These are phyloP conservation scores for Centrocercus urophasianus DNA, from an alignment of 2,113 vertebrate species.

Conservation along the genomic window DNA sequence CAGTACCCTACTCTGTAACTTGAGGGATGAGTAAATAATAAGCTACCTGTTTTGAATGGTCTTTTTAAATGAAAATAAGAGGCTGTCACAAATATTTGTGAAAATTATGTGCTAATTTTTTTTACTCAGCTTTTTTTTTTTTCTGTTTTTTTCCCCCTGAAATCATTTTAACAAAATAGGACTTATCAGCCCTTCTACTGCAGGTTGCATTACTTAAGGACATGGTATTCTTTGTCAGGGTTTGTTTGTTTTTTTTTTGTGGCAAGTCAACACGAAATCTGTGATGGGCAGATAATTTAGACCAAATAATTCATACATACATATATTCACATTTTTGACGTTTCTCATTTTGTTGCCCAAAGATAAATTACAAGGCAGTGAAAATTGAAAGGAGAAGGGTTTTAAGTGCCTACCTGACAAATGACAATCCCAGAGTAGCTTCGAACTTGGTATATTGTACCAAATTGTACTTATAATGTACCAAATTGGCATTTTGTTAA, in stretches of 20 bases:
- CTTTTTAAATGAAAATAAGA: conserved; percentile 40
- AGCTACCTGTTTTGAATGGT: not conserved
- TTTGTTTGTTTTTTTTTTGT: not conserved
- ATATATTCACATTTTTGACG: not conserved
- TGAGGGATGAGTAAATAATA: not conserved
- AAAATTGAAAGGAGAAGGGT: not conserved
- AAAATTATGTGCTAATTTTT: conserved; percentile 6
- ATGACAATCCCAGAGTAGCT: not conserved
- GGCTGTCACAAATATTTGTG: not conserved
- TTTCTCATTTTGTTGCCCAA: not conserved
- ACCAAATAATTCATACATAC: conserved; percentile 3
- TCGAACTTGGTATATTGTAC: not conserved
- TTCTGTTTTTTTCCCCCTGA: not conserved
- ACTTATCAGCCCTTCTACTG: not conserved
- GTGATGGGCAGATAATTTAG: not conserved
- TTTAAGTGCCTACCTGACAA: not conserved
- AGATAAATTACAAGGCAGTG: not conserved
- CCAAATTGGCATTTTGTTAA: not conserved
- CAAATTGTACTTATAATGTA: not conserved
- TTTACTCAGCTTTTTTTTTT: not conserved
- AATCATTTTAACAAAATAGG: conserved; percentile 9
- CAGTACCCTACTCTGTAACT: not conserved
- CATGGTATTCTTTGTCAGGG: not conserved
- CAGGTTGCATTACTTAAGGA: not conserved
- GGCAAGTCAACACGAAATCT: not conserved